Evolutionary conservation across 2,888 invertebrate species (phyloP), one percentile per base, ranked within the genome.

Genomic region (Liodrosophila aerea): DNA sequence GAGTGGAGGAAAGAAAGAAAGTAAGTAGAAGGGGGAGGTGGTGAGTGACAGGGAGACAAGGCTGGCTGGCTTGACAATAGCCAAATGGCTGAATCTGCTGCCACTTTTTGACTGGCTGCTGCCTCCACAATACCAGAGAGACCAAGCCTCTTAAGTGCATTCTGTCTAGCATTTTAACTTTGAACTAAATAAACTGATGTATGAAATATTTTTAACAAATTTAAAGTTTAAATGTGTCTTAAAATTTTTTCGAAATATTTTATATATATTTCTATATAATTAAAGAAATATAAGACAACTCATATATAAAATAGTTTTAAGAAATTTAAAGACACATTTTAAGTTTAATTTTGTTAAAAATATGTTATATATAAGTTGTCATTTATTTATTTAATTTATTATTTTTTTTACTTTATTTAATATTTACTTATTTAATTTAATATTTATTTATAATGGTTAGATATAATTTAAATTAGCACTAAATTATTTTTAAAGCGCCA

Each of bases 61-160:
- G 12, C 31, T 36, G 30, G 18, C 51, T 37, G 43, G 43, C 51
- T 30, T 52, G 69, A 69, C 57, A 68, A 62, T 39, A 47, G 52
- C 69, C 69, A 69, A 69, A 69, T 69, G 73, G 68, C 73, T 52
- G 29, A 43, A 51, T 45, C 27, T 43, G 47, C 15, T 54, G 64
- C 58, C 41, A 57, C 69, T 59, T 43, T 44, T 43, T 44, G 31
- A 44, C 49, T 39, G 34, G 12, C 37, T 31, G 53, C 46, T 16
- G 33, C 33, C 12, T 36, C 37, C 44, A 36, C 34, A 34, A 13
- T 13, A 13, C n/a, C 13, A 5, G 7, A 13, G 4, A 12, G 40
- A 50, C 22, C 4, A 8, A 33, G 41, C 16, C 50, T 50, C 39
- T 56, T 39, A 53, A 50, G 56, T 45, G 34, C 63, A 56, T 57